Conservation (phyloP, 2,888 invertebrate genomes). For the Noctua janthina region DNA sequence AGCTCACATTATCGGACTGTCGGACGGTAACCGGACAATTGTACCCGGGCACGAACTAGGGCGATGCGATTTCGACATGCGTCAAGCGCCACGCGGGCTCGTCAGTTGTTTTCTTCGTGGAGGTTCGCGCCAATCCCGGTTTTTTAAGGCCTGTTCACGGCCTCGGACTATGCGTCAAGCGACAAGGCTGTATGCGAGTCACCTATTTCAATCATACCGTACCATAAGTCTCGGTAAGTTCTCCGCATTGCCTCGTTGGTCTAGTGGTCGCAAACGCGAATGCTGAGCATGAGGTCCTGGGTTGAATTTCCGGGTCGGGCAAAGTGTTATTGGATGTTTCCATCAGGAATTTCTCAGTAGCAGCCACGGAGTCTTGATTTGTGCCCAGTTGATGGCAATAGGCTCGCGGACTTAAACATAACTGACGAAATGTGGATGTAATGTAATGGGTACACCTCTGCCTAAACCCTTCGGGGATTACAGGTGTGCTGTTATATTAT, state of each 20-base stretch:
- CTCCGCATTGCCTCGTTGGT: no score
- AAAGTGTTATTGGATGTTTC: neutral
- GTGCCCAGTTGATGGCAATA: neutral
- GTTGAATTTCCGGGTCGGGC: neutral
- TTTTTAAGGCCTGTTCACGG: neutral
- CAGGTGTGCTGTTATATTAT: neutral
- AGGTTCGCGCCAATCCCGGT: neutral
- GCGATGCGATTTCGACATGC: neutral
- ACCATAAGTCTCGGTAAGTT: no score
- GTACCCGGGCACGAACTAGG: neutral
- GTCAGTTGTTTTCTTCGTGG: neutral
- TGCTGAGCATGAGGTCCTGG: neutral
- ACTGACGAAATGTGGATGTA: neutral
- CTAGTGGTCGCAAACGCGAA: no score
- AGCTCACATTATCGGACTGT: constrained; percentile 49
- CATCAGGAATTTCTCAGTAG: neutral
- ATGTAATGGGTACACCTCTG: neutral
- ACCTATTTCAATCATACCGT: neutral
- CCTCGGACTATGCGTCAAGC: neutral
- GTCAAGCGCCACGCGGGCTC: neutral
- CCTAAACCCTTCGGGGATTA: neutral
- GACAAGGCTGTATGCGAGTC: neutral
- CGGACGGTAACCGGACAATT: constrained; percentile 29
- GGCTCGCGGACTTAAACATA: neutral
- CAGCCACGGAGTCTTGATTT: neutral